Evolutionary conservation across 2,888 invertebrate species (phyloP), one percentile per base, ranked within the genome.

Genomic region (Xestia rhomboidea): DNA sequence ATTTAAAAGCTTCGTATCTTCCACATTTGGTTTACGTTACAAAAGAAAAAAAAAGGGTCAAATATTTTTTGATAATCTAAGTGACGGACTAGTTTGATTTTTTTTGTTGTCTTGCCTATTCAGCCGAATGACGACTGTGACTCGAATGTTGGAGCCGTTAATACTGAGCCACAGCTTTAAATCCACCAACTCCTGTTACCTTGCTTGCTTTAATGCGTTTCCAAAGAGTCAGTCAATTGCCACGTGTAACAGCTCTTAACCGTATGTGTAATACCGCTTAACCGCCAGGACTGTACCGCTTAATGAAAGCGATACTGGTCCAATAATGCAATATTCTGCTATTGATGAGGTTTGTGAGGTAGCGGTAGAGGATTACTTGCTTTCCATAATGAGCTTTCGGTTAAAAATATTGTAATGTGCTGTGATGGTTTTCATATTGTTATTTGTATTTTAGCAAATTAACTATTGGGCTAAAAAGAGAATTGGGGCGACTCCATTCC

Each of bases 331-430:
- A 74, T 88, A 87, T 83, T 80, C 76, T 68, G 66, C 54, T 63
- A 54, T 83, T 86, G 83, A 86, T 83, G 46, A 66, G 68, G 71
- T 81, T 88, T 81, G 88, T 34, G 72, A 27, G 51, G 57, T 57
- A 41, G 18, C 54, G 30, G 49, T 70, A 74, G 76, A 68, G 76
- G 88, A 88, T 87, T 86, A 87, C 62, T 44, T 46, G 60, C 18
- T 63, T 49, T 38, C 66, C 27, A 63, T 87, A 71, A 77, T 71
- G 21, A 71, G 72, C 57, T 81, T 75, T 54, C 8, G 8, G 30
- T 64, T 34, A 41, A 54, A 82, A 66, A 11, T 41, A 82, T 34
- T 76, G n/a, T 49, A 24, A 30, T 38, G 41, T 18, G 41, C 15
- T 24, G 15, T 13, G 41, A 11, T n/a, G 30, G 44, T 8, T 27